These are phyloP conservation scores for Phthorimaea operculella DNA, from an alignment of 1,140 invertebrate genomes.

Conservation along the genomic window DNA sequence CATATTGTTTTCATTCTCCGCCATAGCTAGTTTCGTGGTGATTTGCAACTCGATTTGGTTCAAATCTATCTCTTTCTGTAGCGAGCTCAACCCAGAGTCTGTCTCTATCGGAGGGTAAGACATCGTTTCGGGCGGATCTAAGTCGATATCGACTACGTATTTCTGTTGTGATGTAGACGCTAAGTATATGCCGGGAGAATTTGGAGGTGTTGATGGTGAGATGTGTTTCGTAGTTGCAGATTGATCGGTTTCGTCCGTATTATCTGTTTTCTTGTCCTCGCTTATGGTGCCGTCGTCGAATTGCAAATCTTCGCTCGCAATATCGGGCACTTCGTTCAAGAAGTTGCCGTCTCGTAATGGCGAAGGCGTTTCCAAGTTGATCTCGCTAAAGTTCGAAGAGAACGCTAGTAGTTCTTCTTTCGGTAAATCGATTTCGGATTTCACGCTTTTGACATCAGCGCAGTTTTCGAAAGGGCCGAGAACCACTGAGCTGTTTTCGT, in stretches of 20 bases:
- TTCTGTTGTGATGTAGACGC: conserved; percentile 45
- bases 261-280: conserved; percentile 35
- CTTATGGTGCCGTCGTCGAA: conserved; percentile 41
- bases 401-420: conserved; percentile 65
- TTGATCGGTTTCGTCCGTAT: conserved; percentile 37
- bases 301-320: conserved; percentile 38
- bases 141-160: conserved; percentile 50
- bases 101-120: conserved; percentile 11
- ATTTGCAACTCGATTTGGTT: conserved; percentile 57
- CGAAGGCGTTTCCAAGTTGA: conserved; percentile 59
- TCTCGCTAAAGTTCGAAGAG: conserved; percentile 66
- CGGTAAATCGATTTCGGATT: conserved; percentile 46
- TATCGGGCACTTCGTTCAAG: conserved; percentile 58
- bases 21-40: conserved; percentile 60
- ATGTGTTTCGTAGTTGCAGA: conserved; percentile 44
- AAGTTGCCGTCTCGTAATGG: conserved; percentile 56
- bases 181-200: conserved; percentile 53
- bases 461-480: conserved; percentile 69
- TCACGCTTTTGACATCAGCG: conserved; percentile 61
- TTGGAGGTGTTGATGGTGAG: conserved; percentile 53
- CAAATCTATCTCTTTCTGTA: conserved; percentile 39
- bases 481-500: conserved; percentile 65
- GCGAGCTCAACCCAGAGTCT: conserved; percentile 19
- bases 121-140: conserved; percentile 19
- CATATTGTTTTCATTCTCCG: conserved; percentile 65